Evolutionary conservation across 1,140 invertebrate genomes (phyloP), one percentile per base, ranked within the genome.

Genomic region (Riptortus pedestris): DNA sequence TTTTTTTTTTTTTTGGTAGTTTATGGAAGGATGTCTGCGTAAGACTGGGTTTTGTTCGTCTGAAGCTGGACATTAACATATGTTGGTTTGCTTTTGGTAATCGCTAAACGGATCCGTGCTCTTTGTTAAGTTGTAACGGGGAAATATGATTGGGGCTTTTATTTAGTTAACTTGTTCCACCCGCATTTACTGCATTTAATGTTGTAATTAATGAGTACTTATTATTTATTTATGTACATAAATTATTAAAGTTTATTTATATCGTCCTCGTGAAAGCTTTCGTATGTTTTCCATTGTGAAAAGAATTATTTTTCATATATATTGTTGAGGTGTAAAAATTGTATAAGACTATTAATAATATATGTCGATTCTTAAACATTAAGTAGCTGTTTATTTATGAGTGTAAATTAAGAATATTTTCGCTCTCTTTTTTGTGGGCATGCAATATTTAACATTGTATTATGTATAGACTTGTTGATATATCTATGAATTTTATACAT

Each of bases 401-500:
- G 51, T 55, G 51, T 55, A 55, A 55, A 55, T 55, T 18, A 27
- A 55, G n/a, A 2, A 55, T 55, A 55, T 55, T 55, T 55, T 55
- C 24, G 51, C 51, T 55, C 51, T 55, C 51, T 55, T 55, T 55
- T 55, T 55, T 55, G 51, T 55, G 51, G 51, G 51, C 51, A 24
- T 24, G 51, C 51, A 55, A 55, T 55, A 55, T 55, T 55, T 24
- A 55, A 55, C 20, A 24, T 24, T 55, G 51, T 55, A 55, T 24
- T 55, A 55, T 55, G 24, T 55, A 55, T 55, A 55, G 51, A 55
- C 51, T 55, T 55, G 51, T 55, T 55, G 51, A 55, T 55, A 55
- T 55, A 55, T 55, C 51, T 55, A 24, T 55, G 51, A 55, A 55
- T 55, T 55, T 55, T 55, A 55, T 55, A 55, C 51, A 55, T 55